Evolutionary conservation across 2,888 invertebrate genomes (phyloP).

Genomic region (Glyphotaelius pellucidus): DNA sequence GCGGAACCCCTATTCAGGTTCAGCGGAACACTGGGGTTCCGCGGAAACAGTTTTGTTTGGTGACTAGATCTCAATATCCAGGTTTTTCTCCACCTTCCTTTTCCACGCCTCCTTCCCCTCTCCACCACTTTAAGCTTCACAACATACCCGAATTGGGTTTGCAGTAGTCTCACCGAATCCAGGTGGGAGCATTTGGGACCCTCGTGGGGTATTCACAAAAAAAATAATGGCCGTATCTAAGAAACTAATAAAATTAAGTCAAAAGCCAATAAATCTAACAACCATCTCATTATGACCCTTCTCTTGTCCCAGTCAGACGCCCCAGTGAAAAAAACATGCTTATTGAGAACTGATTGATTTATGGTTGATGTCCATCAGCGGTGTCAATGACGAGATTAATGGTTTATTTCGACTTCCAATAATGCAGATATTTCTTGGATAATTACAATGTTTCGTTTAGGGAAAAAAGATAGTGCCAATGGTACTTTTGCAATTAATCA

Average conservation of each 20-base stretch:
- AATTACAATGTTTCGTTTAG: background rate
- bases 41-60: too few relatives aligned
- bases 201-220: too few relatives aligned
- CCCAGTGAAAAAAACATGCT: background rate
- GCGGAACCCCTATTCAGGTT: too few relatives aligned
- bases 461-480: background rate
- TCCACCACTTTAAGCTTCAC: too few relatives aligned
- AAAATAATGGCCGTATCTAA: background rate
- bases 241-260: background rate
- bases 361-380: background rate
- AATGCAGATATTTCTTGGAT: background rate
- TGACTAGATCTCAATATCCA: too few relatives aligned
- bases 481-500: too few relatives aligned
- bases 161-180: too few relatives aligned
- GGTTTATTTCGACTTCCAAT: background rate
- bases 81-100: too few relatives aligned
- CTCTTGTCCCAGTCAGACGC: background rate
- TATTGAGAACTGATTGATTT: background rate
- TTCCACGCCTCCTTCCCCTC: too few relatives aligned
- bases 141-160: too few relatives aligned
- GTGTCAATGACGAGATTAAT: background rate
- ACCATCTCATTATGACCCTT: background rate
- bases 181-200: too few relatives aligned
- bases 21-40: too few relatives aligned
- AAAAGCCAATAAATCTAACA: background rate